phyloP scores from a whole-genome alignment of 2,113 vertebrate species.

The Microtus montanus region DNA sequence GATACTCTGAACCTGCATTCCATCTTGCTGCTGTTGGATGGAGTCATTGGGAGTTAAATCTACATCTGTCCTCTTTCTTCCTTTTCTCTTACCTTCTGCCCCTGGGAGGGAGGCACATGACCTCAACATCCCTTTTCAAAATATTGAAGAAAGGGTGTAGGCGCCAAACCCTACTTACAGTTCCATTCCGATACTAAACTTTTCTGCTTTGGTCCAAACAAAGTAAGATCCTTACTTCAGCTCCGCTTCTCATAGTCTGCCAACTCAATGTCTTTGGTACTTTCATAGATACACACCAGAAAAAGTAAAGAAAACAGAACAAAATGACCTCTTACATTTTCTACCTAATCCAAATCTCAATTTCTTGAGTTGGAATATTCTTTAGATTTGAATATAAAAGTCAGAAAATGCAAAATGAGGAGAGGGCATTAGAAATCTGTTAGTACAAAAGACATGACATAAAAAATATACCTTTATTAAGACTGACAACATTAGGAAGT shows the following conservation, averaged over 20 bases:
- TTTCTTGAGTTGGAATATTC: not conserved
- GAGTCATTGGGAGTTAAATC: not conserved
- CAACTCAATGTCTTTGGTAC: not conserved
- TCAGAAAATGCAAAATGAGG: not conserved
- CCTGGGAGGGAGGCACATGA: not conserved
- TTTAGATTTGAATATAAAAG: conserved; percentile 16
- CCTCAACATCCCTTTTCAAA: not conserved
- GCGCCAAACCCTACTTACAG: not conserved
- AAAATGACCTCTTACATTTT: not conserved
- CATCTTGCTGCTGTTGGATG: not conserved
- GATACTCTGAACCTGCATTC: not conserved
- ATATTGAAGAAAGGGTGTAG: not conserved
- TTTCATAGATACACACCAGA: not conserved
- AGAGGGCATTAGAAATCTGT: conserved; percentile 54
- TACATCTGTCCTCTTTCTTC: not conserved
- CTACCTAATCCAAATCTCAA: not conserved
- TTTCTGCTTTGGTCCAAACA: not conserved
- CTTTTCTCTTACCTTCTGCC: not conserved
- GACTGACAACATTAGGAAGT: conserved; percentile 56
- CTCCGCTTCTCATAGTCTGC: not conserved
- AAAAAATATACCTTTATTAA: conserved; percentile 82
- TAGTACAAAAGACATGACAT: conserved; percentile 71
- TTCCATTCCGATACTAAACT: not conserved
- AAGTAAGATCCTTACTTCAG: not conserved
- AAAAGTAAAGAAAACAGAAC: not conserved